These are phyloP conservation scores for Lamprologus tigripictilis DNA, from an alignment of 2,113 vertebrate genomes.

Conservation along the genomic window DNA sequence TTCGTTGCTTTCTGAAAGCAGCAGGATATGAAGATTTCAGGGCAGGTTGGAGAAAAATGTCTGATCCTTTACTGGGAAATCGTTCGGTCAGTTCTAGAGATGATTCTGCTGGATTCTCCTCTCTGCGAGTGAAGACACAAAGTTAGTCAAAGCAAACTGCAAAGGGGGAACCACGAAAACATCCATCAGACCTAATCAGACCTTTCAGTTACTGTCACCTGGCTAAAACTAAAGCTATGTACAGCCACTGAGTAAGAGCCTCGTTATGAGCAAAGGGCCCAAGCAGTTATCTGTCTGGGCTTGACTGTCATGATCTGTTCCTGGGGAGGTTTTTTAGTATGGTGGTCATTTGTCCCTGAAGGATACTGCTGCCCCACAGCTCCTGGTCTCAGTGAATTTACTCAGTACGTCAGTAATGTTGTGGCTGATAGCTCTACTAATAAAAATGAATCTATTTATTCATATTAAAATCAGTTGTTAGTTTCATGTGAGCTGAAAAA, in stretches of 20 bases:
- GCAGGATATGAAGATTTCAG: background rate
- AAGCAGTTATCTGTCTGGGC: background rate
- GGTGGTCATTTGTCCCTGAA: background rate
- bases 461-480: background rate
- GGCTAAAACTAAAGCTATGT: background rate
- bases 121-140: fast-evolving
- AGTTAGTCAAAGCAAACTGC: fast-evolving
- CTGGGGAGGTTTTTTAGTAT: background rate
- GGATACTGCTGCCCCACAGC: background rate
- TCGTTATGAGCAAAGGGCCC: background rate
- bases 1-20: background rate
- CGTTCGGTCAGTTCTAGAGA: background rate
- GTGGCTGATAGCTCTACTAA: background rate
- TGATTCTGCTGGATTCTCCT: background rate
- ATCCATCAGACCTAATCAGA: fast-evolving
- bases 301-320: background rate
- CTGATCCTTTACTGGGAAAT: background rate
- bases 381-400: background rate
- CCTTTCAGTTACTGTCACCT: background rate
- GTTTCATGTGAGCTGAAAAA: background rate
- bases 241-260: background rate
- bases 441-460: background rate
- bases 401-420: fast-evolving
- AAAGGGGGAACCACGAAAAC: fast-evolving
- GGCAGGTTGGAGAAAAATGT: background rate